Percentiles rank a stretch among this genome's conserved stretches.
Evolutionary conservation across 37 sponge, comb jelly and placozoan species (phyloP).

Genomic region (Mnemiopsis leidyi): DNA sequence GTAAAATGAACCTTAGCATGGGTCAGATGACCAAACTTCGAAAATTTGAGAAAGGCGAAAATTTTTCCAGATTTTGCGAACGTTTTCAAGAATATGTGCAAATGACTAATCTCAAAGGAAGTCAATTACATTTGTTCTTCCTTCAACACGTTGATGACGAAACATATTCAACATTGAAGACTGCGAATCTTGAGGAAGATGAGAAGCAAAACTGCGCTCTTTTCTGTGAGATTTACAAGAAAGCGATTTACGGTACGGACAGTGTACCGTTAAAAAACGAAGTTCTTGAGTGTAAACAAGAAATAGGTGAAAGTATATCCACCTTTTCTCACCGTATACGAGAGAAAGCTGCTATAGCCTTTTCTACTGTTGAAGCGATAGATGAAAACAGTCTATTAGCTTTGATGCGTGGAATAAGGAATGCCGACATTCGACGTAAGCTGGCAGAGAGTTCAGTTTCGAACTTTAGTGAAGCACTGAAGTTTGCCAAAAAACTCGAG

Average conservation of each 20-base stretch:
- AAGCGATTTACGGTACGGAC: constrained; percentile 9
- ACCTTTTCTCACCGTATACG: neutral
- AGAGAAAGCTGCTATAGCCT: constrained; percentile 6
- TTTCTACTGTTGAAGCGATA: neutral
- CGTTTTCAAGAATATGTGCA: neutral
- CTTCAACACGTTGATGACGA: constrained; percentile 38
- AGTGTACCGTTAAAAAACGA: constrained; percentile 24
- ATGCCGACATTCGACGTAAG: neutral
- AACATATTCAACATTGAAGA: constrained; percentile 25
- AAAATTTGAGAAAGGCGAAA: constrained; percentile 10
- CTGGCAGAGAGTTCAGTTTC: constrained; percentile 2
- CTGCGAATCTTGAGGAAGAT: neutral
- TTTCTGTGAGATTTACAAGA: neutral
- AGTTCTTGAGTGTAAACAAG: neutral
- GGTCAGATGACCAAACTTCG: neutral
- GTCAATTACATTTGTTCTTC: neutral
- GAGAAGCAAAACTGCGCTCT: neutral
- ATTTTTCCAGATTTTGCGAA: constrained; percentile 9
- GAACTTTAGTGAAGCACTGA: neutral
- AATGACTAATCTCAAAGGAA: neutral
- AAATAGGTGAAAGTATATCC: neutral
- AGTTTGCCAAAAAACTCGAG: constrained; percentile 19
- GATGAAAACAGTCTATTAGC: neutral
- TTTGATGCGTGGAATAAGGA: neutral
- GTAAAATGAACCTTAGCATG: neutral